Evolutionary conservation across 2,797 vertebrate genomes (phyloP).

Genomic region (Leuciscus waleckii): DNA sequence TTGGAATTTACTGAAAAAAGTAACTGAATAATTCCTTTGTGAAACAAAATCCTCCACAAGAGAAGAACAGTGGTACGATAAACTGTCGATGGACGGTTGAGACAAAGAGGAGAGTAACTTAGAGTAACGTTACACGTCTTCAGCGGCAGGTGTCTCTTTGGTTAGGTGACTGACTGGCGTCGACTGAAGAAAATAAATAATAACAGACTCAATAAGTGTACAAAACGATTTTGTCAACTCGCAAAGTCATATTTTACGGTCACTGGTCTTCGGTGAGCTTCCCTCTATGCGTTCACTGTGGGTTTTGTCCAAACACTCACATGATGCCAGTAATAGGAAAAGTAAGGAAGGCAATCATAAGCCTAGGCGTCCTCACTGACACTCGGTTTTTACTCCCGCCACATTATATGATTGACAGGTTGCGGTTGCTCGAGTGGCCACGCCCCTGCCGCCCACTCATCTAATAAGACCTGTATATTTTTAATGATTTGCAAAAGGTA

Average conservation of each 20-base stretch:
- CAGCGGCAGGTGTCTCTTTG: constrained; percentile 37
- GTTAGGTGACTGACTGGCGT: background rate
- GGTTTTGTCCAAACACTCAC: background rate
- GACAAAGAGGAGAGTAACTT: background rate
- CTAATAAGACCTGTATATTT: background rate
- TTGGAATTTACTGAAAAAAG: constrained; percentile 38
- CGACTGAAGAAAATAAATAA: background rate
- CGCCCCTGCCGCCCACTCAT: constrained; percentile 50
- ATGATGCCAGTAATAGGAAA: background rate
- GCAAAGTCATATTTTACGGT: constrained; percentile 1
- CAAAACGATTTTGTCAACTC: background rate
- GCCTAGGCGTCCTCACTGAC: background rate
- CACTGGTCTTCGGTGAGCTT: background rate
- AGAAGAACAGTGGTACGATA: background rate
- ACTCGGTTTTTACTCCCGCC: constrained; percentile 29
- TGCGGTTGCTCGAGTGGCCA: constrained; percentile 38
- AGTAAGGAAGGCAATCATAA: constrained; percentile 12
- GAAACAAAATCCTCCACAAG: background rate
- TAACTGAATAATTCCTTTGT: background rate
- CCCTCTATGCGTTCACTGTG: background rate
- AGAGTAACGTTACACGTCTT: background rate
- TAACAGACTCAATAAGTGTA: background rate
- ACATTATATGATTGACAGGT: constrained; percentile 42
- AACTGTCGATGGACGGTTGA: background rate
- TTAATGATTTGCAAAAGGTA: background rate